Conservation (phyloP, 2,888 invertebrate genomes). For the Exephanes ischioxanthus region DNA sequence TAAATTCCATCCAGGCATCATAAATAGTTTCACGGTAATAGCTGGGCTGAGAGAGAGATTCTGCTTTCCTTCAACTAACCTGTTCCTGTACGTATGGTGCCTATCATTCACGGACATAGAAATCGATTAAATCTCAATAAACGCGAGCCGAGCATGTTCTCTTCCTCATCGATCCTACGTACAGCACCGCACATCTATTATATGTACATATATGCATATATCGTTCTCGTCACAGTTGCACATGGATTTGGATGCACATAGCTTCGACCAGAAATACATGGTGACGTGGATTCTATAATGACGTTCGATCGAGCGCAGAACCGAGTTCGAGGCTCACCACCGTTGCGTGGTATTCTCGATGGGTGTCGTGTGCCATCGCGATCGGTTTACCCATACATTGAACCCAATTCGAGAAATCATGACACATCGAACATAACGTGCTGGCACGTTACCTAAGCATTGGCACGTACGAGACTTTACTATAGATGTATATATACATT, state of each 20-base stretch:
- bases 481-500: not conserved
- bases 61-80: slow-evolving; percentile 1
- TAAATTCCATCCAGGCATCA: slow-evolving; percentile 38
- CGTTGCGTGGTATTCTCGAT: slow-evolving; percentile 23
- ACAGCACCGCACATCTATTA: slow-evolving; percentile 1
- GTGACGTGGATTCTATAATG: slow-evolving; percentile 51
- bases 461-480: slow-evolving; percentile 28
- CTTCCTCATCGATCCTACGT: slow-evolving; percentile 23
- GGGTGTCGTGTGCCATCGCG: slow-evolving; percentile 50
- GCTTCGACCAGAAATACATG: slow-evolving; percentile 45
- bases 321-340: slow-evolving; percentile 35
- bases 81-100: not conserved
- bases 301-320: slow-evolving; percentile 55
- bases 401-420: slow-evolving; percentile 47
- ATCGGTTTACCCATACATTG: slow-evolving; percentile 37
- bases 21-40: slow-evolving; percentile 46
- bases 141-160: slow-evolving; percentile 29
- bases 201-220: not conserved
- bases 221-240: slow-evolving; percentile 54
- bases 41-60: slow-evolving; percentile 7
- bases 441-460: slow-evolving; percentile 36
- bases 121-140: slow-evolving; percentile 49
- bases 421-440: slow-evolving; percentile 48
- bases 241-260: slow-evolving; percentile 13
- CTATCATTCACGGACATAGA: slow-evolving; percentile 5